Conservation (phyloP, 2,113 vertebrate genomes). For the Esox niger region DNA sequence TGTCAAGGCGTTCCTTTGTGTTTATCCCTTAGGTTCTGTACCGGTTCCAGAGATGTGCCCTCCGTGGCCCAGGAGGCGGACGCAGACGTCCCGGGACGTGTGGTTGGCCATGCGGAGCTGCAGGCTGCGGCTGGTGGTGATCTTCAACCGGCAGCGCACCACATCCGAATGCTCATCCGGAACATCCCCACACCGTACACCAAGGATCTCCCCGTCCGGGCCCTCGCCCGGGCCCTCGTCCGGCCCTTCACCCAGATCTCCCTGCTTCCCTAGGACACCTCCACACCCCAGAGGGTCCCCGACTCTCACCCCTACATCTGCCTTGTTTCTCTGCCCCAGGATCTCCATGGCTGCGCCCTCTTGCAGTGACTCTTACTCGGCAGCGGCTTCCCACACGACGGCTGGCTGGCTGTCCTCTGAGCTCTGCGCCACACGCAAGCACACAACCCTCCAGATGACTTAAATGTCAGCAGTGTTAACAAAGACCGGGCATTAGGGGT, state of each 20-base stretch:
- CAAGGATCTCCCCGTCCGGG: background rate
- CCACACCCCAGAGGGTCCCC: constrained; percentile 19
- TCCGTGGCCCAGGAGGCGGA: constrained; percentile 85
- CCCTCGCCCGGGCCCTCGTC: background rate
- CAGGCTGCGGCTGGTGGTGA: constrained; percentile 85
- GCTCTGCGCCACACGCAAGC: constrained; percentile 29
- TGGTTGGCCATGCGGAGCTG: constrained; percentile 91
- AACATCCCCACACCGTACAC: background rate
- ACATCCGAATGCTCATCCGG: constrained; percentile 60
- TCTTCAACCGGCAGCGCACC: constrained; percentile 92
- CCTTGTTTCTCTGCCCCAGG: constrained; percentile 48
- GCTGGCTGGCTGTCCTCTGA: constrained; percentile 35
- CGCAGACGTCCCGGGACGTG: constrained; percentile 83
- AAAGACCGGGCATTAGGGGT: constrained; percentile 83
- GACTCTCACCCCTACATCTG: constrained; percentile 12
- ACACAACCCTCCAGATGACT: constrained; percentile 62
- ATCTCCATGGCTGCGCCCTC: constrained; percentile 60
- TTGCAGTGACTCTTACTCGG: background rate
- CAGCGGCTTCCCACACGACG: constrained; percentile 8
- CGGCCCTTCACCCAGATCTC: constrained; percentile 14
- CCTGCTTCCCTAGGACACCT: constrained; percentile 15
- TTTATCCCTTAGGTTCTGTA: too few species aligned
- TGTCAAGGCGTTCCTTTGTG: too few species aligned
- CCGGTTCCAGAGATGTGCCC: constrained; percentile 76
- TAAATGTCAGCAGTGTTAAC: constrained; percentile 84